Evolutionary conservation across 1,140 invertebrate genomes (phyloP).

Genomic region (Archivesica marissinica): DNA sequence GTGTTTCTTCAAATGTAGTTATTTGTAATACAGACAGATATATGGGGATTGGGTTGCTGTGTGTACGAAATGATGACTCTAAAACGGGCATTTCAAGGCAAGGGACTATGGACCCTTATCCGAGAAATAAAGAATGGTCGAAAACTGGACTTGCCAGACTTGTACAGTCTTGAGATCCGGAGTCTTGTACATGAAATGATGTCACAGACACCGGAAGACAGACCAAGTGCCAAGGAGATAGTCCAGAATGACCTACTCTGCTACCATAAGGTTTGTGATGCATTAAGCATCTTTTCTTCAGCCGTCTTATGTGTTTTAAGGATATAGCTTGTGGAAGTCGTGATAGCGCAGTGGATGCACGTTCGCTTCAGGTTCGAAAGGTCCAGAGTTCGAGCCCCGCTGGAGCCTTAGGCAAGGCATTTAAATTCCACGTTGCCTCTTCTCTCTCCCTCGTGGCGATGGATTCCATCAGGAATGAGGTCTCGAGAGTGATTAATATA

Average conservation of each 20-base stretch:
- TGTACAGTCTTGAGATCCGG: conserved; percentile 63
- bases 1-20: too few species aligned
- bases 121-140: conserved; percentile 58
- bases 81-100: conserved; percentile 69
- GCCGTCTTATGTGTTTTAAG: too few species aligned
- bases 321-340: too few species aligned
- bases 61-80: conserved; percentile 75
- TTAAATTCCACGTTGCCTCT: too few species aligned
- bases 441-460: too few species aligned
- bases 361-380: too few species aligned
- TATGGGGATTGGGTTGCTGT: conserved; percentile 78
- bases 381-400: too few species aligned
- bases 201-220: conserved; percentile 63
- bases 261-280: conserved; percentile 25
- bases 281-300: too few species aligned
- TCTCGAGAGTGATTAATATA: too few species aligned
- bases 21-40: conserved; percentile 74
- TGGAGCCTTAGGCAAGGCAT: too few species aligned
- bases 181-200: conserved; percentile 69
- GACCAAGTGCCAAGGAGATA: conserved; percentile 67
- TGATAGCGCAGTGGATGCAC: too few species aligned
- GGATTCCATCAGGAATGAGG: too few species aligned
- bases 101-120: conserved; percentile 38
- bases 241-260: conserved; percentile 46
- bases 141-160: conserved; percentile 56